Base-by-base conservation (phyloP, 2,797 vertebrate species). In the Otolemur crassicaudatus region DNA sequence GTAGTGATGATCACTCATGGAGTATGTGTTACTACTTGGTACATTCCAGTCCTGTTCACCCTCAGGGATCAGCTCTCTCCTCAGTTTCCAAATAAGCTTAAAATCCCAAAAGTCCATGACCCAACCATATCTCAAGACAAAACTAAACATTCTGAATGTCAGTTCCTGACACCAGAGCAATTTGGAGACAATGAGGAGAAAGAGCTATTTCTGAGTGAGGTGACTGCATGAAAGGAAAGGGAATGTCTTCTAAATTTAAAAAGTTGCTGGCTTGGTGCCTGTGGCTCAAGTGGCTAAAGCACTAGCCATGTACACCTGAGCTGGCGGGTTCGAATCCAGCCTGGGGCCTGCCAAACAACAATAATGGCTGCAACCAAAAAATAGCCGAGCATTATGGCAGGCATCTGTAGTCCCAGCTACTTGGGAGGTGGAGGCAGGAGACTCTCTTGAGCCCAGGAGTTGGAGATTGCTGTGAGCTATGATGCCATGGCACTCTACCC, bases 11-110 rank as follows among this genome's bases (percentile, higher is more conserved):
- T 4, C 2, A 7, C 27, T 60, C 14, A 19, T 0, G 37, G 34
- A 23, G 23, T 2, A 0, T 19, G 7, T 7, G 13, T 60, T 56
- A 82, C 12, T 5, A 9, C 53, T 20, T n/a, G 58, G 40, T 13
- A 5, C 58, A 1, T 13, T 63, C 75, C 60, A 80, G 67, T 56
- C 14, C 58, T 63, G 8, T 9, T 29, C 27, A 2, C 5, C 11
- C 46, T 29, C 27, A 14, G 23, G 22, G 56, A 72, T n/a, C 37
- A 25, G 31, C 25, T 80, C 20, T 94, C 23, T 94, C 67, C 58
- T 87, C 17, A 65, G 73, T 46, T 79, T 84, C 29, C 58, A 93
- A 94, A 20, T 60, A 88, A 70, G 5, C 58, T 37, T 75, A 90
- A 73, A 69, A 53, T 46, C 1, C 27, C 43, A 73, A 67, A 65